These are phyloP conservation scores for Athalia cordata DNA, from an alignment of 2,888 invertebrate species.

Conservation along the genomic window DNA sequence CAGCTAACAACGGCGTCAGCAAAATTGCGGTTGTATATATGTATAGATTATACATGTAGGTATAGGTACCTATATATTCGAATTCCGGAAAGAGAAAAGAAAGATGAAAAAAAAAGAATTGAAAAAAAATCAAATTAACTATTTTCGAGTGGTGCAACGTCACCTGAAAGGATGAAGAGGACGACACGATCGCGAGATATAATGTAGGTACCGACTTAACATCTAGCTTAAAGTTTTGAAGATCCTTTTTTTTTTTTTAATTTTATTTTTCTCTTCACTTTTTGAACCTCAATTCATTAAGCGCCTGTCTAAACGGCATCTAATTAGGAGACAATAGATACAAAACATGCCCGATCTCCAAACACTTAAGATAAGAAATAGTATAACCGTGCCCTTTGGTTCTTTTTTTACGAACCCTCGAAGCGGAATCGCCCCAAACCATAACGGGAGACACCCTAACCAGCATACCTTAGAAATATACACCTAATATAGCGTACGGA, in stretches of 20 bases:
- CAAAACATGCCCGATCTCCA: slow-evolving; percentile 68
- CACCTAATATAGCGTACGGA: too few species aligned
- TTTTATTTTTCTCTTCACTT: background rate
- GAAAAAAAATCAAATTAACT: too few species aligned
- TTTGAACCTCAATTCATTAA: slow-evolving; percentile 61
- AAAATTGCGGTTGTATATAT: too few species aligned
- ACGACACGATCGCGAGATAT: background rate
- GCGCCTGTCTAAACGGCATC: slow-evolving; percentile 65
- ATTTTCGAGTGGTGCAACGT: too few species aligned
- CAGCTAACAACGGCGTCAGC: too few species aligned
- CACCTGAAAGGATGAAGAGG: background rate
- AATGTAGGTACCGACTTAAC: slow-evolving; percentile 6
- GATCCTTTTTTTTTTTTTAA: slow-evolving; percentile 2
- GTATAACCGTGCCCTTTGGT: slow-evolving; percentile 33
- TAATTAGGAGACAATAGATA: slow-evolving; percentile 70
- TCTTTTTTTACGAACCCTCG: background rate
- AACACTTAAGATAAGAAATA: slow-evolving; percentile 66
- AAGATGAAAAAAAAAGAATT: too few species aligned
- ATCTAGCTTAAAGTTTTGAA: background rate
- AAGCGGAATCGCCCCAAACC: background rate
- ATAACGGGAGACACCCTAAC: too few species aligned
- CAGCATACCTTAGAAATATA: too few species aligned
- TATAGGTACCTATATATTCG: too few species aligned
- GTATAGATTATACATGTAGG: too few species aligned
- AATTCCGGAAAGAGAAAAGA: too few species aligned